A percentile compares a stretch with the other conserved stretches of the same genome.
These are phyloP conservation scores for Bombus fervidus DNA, from an alignment of 1,140 invertebrate genomes.

Conservation along the genomic window DNA sequence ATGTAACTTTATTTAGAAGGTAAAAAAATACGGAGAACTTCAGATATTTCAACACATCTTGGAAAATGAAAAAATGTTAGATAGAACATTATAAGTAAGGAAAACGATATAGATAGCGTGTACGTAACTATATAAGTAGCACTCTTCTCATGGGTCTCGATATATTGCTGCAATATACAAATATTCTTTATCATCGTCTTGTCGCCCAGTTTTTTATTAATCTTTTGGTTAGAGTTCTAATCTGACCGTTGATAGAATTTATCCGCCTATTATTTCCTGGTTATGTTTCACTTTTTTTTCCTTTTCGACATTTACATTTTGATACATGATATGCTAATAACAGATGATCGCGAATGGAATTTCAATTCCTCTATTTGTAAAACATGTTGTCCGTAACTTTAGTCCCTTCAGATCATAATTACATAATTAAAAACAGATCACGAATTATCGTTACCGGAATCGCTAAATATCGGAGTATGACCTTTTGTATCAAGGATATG, in stretches of 20 bases:
- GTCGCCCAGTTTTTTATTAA: not conserved
- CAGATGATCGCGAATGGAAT: not conserved
- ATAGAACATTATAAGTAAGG: not conserved
- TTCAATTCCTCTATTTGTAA: not conserved
- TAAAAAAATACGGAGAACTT: not conserved
- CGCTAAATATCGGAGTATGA: not conserved
- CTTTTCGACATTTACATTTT: not conserved
- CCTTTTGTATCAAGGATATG: conserved; percentile 16
- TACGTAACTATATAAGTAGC: not conserved
- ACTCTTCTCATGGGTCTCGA: not conserved
- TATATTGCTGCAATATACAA: not conserved
- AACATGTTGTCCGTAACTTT: not conserved
- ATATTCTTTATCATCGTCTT: not conserved
- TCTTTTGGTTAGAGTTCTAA: not conserved
- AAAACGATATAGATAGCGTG: not conserved
- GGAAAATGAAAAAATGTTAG: not conserved
- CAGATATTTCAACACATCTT: not conserved
- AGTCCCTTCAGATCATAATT: not conserved
- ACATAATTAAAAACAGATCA: conserved; percentile 15
- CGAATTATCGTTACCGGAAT: conserved; percentile 1
- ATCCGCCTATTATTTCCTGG: not conserved
- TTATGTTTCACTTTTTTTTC: not conserved
- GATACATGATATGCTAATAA: not conserved
- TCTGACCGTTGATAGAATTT: not conserved
- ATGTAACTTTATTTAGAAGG: not conserved